These are phyloP conservation scores for Meteorus colon DNA, from an alignment of 2,888 invertebrate genomes.

Conservation along the genomic window DNA sequence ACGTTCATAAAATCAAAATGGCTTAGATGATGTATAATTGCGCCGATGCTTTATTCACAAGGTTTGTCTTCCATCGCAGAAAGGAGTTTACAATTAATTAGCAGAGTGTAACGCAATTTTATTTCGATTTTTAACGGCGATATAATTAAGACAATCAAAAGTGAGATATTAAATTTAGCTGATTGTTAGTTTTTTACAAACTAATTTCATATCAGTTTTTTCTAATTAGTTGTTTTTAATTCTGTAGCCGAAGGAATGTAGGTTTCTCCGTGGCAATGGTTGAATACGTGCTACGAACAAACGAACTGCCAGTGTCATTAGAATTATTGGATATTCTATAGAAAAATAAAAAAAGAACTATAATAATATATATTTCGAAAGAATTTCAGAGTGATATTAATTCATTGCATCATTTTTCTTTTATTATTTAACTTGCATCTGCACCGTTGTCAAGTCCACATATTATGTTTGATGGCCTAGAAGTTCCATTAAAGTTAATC, in stretches of 20 bases:
- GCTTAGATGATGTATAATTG: neutral
- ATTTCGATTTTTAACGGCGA: neutral
- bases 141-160: constrained; percentile 6
- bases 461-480: neutral
- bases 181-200: neutral
- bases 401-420: neutral
- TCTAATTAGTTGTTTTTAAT: constrained; percentile 10
- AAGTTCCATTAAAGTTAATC: neutral
- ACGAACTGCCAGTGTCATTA: constrained; percentile 45
- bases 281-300: constrained; percentile 20
- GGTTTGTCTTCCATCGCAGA: neutral
- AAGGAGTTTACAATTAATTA: neutral
- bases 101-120: neutral
- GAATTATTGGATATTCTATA: constrained; percentile 15
- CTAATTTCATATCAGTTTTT: neutral
- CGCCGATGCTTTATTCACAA: constrained; percentile 7
- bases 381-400: neutral
- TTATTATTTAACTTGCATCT: neutral
- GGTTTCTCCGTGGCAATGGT: constrained; percentile 22
- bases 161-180: constrained; percentile 6
- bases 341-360: constrained; percentile 26
- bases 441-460: neutral
- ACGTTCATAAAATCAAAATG: neutral
- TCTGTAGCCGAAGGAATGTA: neutral
- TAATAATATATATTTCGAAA: neutral